Base-by-base conservation (phyloP, 2,113 vertebrate genomes). In the Orthochromis indermauri region DNA sequence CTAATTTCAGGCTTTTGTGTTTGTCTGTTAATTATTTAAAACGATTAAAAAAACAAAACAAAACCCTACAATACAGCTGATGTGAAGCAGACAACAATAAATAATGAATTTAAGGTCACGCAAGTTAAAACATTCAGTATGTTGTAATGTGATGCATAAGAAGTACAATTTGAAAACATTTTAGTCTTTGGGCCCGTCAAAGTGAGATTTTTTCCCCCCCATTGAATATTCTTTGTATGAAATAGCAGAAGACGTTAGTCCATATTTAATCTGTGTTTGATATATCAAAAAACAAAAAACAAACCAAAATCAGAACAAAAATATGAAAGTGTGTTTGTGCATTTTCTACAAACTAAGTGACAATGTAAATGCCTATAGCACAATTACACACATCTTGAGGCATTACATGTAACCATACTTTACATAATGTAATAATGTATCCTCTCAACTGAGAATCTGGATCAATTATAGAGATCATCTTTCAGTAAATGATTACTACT, bases 31-130 rank as follows among this genome's bases (percentile, higher is more conserved):
- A 37, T 66, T 66, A 37, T 37, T 66, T 59, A 40, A 40, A 68
- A 68, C 0, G 6, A 35, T 2, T 61, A 4, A 35, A 13, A 21
- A 2, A 0, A 1, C 19, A 2, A 21, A 68, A 68, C 33, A 21
- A 71, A 42, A 71, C n/a, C n/a, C 66, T 10, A 10, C 8, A 14
- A 24, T 42, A 42, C 12, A 26, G 66, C 12, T 71, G 66, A 9
- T 24, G 37, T 42, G 66, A 42, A 71, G 37, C 8, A 24, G 66
- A 24, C 37, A 7, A 71, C 37, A 71, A 42, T 10, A 21, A 71
- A 24, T 42, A 71, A 1, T 42, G 37, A 71, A 24, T 26, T 26
- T 21, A 3, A 68, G 63, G 0, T 37, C 33, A 66, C 61, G 5
- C 61, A 13, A 66, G 3, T 37, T 13, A 37, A 11, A 66, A 21